Evolutionary conservation across 2,888 invertebrate species (phyloP).

Genomic region (Agonopterix subpropinquella): DNA sequence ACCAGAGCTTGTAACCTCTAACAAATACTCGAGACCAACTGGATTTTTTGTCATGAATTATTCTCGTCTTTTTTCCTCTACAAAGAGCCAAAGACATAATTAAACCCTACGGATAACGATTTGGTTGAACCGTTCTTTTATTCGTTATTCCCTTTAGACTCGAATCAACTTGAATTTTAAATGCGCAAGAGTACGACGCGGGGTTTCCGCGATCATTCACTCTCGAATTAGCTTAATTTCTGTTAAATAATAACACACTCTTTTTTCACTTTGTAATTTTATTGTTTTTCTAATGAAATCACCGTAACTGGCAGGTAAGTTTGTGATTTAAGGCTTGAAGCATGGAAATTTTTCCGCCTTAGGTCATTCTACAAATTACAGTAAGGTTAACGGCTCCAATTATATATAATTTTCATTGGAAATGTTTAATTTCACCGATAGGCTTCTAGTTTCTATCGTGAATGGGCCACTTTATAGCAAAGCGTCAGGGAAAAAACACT

Average conservation of each 20-base stretch:
- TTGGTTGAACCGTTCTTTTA: constrained; percentile 35
- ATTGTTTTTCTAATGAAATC: constrained; percentile 9
- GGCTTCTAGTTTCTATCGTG: too few species aligned
- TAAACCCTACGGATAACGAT: constrained; percentile 56
- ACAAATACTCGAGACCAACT: background rate
- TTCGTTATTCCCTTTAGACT: constrained; percentile 45
- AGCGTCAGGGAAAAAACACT: background rate
- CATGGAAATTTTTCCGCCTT: constrained; percentile 2
- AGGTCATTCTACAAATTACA: constrained; percentile 2
- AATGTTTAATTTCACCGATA: background rate
- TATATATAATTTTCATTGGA: constrained; percentile 11
- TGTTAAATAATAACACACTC: background rate
- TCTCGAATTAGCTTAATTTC: background rate
- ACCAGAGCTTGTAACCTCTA: too few species aligned
- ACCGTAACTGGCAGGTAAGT: background rate
- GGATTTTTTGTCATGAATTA: constrained; percentile 41
- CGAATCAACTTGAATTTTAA: constrained; percentile 13
- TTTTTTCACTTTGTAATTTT: constrained; percentile 12
- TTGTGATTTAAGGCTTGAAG: background rate
- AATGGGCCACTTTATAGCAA: background rate
- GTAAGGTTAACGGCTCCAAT: constrained; percentile 13
- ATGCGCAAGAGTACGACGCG: constrained; percentile 24
- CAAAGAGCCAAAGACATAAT: constrained; percentile 60
- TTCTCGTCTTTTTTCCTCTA: constrained; percentile 37
- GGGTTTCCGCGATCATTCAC: constrained; percentile 15